phyloP scores from a whole-genome alignment of 2,797 vertebrate genomes.

The Holocentrus rufus region DNA sequence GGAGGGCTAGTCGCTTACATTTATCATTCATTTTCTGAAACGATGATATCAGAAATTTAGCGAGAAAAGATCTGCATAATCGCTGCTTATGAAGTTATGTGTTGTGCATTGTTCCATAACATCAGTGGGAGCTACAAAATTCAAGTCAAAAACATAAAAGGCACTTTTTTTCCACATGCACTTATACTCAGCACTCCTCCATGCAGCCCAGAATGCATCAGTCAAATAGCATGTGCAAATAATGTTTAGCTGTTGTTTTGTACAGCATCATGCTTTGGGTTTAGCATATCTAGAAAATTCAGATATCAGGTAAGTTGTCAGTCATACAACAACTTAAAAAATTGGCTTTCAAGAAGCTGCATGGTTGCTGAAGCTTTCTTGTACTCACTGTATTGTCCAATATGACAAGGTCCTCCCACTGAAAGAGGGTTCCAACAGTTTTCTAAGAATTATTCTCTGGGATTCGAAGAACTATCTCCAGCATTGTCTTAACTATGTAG shows the following conservation, averaged over 20 bases:
- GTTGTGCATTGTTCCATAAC: not conserved
- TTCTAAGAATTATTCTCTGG: too few species aligned
- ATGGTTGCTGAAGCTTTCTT: too few species aligned
- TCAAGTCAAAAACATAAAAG: not conserved
- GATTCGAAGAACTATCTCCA: not conserved
- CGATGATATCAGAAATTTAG: slow-evolving; percentile 35
- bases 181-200: not conserved
- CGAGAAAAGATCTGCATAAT: slow-evolving; percentile 6
- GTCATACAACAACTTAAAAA: not conserved
- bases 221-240: too few species aligned
- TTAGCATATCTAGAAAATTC: too few species aligned
- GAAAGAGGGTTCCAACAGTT: not conserved
- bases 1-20: slow-evolving; percentile 34
- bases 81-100: not conserved
- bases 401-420: not conserved
- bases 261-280: too few species aligned
- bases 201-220: too few species aligned
- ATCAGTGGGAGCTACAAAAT: not conserved
- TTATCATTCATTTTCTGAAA: slow-evolving; percentile 43
- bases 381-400: not conserved
- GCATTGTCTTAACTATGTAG: slow-evolving; percentile 6
- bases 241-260: too few species aligned
- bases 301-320: not conserved
- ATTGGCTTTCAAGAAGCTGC: too few species aligned
- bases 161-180: not conserved